These are phyloP conservation scores for Peromyscus californicus DNA, from an alignment of 2,113 vertebrate species.

Conservation along the genomic window DNA sequence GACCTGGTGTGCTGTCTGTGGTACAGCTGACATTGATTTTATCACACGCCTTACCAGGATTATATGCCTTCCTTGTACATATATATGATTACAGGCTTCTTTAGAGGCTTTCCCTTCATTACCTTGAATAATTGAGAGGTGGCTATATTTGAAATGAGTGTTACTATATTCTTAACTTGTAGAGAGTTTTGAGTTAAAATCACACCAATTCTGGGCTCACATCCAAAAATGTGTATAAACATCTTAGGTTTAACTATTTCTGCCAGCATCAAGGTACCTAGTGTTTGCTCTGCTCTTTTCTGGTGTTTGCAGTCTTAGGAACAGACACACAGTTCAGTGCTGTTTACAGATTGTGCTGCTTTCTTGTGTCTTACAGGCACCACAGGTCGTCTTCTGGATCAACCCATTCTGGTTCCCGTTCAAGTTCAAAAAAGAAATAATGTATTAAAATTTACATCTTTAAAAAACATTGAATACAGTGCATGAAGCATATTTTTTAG, in stretches of 20 bases:
- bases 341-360: conserved; percentile 85
- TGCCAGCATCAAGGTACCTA: conserved; percentile 70
- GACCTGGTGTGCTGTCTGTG: conserved; percentile 18
- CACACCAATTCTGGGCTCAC: not conserved
- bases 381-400: conserved; percentile 96
- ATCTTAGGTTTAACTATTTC: conserved; percentile 54
- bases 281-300: conserved; percentile 65
- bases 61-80: conserved; percentile 15
- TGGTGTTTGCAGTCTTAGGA: conserved; percentile 72
- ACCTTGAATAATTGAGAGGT: conserved; percentile 82
- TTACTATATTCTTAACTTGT: conserved; percentile 25
- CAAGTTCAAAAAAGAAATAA: conserved; percentile 99
- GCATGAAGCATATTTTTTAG: conserved; percentile 90
- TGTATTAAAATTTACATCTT: conserved; percentile 85
- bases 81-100: conserved; percentile 34
- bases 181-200: conserved; percentile 51
- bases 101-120: conserved; percentile 70
- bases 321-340: conserved; percentile 29
- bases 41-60: conserved; percentile 59
- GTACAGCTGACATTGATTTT: conserved; percentile 30
- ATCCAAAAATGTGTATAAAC: not conserved
- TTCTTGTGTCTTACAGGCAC: conserved; percentile 93
- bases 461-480: conserved; percentile 84
- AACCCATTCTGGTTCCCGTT: conserved; percentile 96
- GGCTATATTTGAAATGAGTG: conserved; percentile 76